Base-by-base conservation (phyloP, 2,113 vertebrate species). In the Gobiocypris rarus region DNA sequence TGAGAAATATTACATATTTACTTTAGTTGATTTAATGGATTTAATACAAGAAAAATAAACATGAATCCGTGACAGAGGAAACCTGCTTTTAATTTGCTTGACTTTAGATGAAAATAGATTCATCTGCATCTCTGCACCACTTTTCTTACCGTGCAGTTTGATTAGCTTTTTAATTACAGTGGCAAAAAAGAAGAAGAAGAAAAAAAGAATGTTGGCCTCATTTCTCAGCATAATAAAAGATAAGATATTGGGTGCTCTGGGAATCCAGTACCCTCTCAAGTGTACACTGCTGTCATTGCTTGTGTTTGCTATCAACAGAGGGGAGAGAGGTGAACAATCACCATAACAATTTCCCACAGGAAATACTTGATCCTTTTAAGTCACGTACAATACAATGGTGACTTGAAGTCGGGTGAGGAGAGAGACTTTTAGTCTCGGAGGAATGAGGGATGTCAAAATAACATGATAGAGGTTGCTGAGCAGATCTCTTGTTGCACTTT, bases 321-420 rank as follows among this genome's bases (percentile, higher is more conserved):
- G 41, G 38, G 52, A 82, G 28, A 17, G 31, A 83, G 19, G 67
- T 79, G 81, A 80, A 61, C 75, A 83, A 45, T 83, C 81, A 80
- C 31, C 61, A 50, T 83, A 52, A 63, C 52, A 43, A 86, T 79
- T 80, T 67, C 85, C 85, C 75, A 9, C 1, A 41, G 81, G 81
- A 74, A 5, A 48, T 38, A 54, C 61, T 50, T 43, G 61, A 56
- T 67, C 50, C 50, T 76, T 77, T 78, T 31, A 70, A 70, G 75
- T 54, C 73, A 83, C 26, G 59, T 10, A 75, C 71, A n/a, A 59
- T 10, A 59, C 81, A 24, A 11, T 34, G 48, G 31, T 31, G 83
- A 43, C 75, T 41, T 74, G 59, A n/a, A 58, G 48, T 26, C 48
- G 7, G 8, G 28, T 74, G 34, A 31, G 28, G 17, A 63, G 58